Conservation (phyloP, 2,888 invertebrate species). For the Meganola albula region DNA sequence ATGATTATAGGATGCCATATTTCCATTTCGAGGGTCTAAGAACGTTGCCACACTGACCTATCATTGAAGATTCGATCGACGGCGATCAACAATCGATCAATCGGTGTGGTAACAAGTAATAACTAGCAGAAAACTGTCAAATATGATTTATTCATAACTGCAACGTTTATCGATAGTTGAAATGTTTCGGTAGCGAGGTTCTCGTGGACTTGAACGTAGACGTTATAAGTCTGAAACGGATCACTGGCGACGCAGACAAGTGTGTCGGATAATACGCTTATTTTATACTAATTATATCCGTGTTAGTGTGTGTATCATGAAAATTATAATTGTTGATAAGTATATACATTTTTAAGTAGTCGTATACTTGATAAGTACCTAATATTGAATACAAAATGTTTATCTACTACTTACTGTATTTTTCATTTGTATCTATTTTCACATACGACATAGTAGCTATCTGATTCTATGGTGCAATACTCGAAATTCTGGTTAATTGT, state of each 20-base stretch:
- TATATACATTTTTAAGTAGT: slow-evolving; percentile 65
- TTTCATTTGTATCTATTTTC: too few species aligned
- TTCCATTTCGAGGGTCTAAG: too few species aligned
- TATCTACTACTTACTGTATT: slow-evolving; percentile 38
- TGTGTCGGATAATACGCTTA: slow-evolving; percentile 75
- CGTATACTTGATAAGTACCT: slow-evolving; percentile 50
- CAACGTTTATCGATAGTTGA: not conserved
- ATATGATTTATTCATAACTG: too few species aligned
- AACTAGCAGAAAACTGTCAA: too few species aligned
- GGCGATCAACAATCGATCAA: too few species aligned
- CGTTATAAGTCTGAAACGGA: slow-evolving; percentile 70
- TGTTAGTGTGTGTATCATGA: slow-evolving; percentile 63
- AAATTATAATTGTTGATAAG: slow-evolving; percentile 60
- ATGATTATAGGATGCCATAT: too few species aligned
- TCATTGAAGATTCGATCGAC: too few species aligned
- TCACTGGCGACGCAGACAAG: slow-evolving; percentile 56
- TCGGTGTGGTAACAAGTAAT: too few species aligned
- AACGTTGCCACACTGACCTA: too few species aligned
- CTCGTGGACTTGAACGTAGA: slow-evolving; percentile 40
- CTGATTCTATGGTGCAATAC: too few species aligned
- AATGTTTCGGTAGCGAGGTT: slow-evolving; percentile 2
- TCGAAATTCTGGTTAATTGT: too few species aligned
- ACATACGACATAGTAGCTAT: too few species aligned
- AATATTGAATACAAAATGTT: slow-evolving; percentile 42
- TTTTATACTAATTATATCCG: slow-evolving; percentile 70